Conservation (phyloP, 2,113 vertebrate genomes). For the Nothobranchius furzeri region DNA sequence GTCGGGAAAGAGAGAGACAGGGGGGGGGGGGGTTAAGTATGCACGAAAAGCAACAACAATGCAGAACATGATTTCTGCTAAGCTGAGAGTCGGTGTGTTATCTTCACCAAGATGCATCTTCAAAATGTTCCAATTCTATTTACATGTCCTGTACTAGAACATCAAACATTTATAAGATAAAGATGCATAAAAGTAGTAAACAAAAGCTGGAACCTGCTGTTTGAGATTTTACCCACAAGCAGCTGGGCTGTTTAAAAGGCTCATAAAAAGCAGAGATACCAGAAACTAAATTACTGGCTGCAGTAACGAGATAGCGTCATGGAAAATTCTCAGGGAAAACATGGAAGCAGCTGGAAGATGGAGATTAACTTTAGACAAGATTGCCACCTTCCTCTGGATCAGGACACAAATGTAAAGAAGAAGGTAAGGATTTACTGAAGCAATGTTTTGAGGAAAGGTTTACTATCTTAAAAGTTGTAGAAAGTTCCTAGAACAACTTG, state of each 20-base stretch:
- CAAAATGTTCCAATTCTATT: neutral
- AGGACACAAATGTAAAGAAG: neutral
- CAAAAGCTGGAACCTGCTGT: slow-evolving; percentile 12
- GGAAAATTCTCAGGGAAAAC: slow-evolving; percentile 50
- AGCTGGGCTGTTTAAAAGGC: slow-evolving; percentile 57
- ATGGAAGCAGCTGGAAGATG: slow-evolving; percentile 42
- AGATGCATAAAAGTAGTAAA: slow-evolving; percentile 6
- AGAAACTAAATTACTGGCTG: slow-evolving; percentile 51
- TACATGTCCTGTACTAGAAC: neutral
- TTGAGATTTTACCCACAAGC: slow-evolving; percentile 26
- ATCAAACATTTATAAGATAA: no score
- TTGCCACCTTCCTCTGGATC: neutral
- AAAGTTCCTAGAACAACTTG: no score
- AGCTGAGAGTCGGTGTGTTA: slow-evolving; percentile 17
- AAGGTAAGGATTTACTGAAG: neutral
- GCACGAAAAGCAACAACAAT: slow-evolving; percentile 51
- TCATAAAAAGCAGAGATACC: slow-evolving; percentile 49
- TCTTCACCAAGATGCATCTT: slow-evolving; percentile 35
- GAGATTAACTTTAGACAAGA: slow-evolving; percentile 13
- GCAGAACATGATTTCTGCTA: slow-evolving; percentile 44
- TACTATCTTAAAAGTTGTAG: no score
- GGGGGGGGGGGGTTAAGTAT: slow-evolving; percentile 75
- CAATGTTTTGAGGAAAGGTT: neutral
- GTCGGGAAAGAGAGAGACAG: slow-evolving; percentile 75
- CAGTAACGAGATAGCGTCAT: slow-evolving; percentile 38